Evolutionary conservation across 92 coral and sea anemone genomes (phyloP).

Genomic region (Actinernus sp.): DNA sequence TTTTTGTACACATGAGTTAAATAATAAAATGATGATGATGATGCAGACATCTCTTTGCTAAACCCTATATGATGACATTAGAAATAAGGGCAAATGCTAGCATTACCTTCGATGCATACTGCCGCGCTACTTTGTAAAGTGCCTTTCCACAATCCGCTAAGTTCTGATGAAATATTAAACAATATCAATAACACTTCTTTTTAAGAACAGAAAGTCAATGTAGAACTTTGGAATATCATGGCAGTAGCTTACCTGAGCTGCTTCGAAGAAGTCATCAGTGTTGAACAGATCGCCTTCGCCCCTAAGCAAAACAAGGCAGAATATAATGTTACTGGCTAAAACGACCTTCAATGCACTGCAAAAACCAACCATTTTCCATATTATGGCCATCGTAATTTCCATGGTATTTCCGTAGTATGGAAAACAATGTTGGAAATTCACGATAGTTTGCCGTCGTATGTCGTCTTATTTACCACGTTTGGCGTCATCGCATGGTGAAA

Average conservation of each 20-base stretch:
- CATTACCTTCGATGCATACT: slow-evolving; percentile 76
- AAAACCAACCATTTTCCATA: too few species aligned
- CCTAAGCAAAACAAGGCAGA: slow-evolving; percentile 12
- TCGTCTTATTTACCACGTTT: too few species aligned
- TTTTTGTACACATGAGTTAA: too few species aligned
- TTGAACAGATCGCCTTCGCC: slow-evolving; percentile 87
- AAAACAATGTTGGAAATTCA: too few species aligned
- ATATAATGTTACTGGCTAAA: neutral
- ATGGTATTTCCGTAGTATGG: too few species aligned
- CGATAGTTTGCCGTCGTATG: too few species aligned
- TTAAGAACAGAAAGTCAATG: neutral
- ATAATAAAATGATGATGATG: too few species aligned
- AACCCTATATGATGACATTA: too few species aligned
- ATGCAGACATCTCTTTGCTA: too few species aligned
- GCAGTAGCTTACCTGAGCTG: slow-evolving; percentile 72
- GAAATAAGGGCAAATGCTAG: neutral
- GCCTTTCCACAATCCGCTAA: slow-evolving; percentile 89
- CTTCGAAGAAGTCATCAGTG: slow-evolving; percentile 82
- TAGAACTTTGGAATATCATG: neutral
- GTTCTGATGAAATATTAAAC: slow-evolving; percentile 32
- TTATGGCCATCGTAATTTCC: too few species aligned
- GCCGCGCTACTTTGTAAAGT: slow-evolving; percentile 80
- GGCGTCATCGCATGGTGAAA: too few species aligned
- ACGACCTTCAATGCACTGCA: too few species aligned
- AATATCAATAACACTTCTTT: neutral